phyloP scores from a whole-genome alignment of 2,113 vertebrate genomes.

The Nothoprocta pentlandii region DNA sequence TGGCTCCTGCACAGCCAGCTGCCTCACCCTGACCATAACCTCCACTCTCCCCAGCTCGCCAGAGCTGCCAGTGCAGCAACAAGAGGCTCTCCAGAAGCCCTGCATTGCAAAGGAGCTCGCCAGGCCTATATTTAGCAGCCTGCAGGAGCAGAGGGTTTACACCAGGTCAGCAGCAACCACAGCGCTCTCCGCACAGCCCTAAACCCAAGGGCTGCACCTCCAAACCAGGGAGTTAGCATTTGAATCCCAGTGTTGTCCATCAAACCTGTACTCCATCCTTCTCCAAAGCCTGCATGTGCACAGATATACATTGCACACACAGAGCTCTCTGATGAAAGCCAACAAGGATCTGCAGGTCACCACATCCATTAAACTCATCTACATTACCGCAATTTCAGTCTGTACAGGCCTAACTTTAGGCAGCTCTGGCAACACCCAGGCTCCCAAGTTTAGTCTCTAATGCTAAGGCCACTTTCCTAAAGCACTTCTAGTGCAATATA shows the following conservation, averaged over 20 bases:
- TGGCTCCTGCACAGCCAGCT: background rate
- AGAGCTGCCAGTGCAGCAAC: background rate
- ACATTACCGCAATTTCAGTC: background rate
- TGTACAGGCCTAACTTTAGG: background rate
- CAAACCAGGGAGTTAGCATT: rapidly evolving
- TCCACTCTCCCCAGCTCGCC: background rate
- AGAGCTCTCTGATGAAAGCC: background rate
- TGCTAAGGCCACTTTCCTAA: background rate
- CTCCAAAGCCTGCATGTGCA: background rate
- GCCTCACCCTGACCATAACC: background rate
- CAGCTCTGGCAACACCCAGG: background rate
- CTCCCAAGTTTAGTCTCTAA: background rate
- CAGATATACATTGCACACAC: rapidly evolving
- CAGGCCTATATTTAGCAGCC: background rate
- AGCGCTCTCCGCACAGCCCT: background rate
- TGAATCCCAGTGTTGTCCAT: too few species aligned
- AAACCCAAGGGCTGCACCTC: background rate
- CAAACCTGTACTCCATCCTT: rapidly evolving
- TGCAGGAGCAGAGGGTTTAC: background rate
- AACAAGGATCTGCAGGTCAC: background rate
- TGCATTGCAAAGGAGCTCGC: background rate
- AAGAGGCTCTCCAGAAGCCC: rapidly evolving
- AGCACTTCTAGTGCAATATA: background rate
- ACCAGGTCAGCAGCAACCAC: background rate
- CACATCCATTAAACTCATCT: background rate